Conservation (phyloP, 2,113 vertebrate genomes). For the Fulica atra region DNA sequence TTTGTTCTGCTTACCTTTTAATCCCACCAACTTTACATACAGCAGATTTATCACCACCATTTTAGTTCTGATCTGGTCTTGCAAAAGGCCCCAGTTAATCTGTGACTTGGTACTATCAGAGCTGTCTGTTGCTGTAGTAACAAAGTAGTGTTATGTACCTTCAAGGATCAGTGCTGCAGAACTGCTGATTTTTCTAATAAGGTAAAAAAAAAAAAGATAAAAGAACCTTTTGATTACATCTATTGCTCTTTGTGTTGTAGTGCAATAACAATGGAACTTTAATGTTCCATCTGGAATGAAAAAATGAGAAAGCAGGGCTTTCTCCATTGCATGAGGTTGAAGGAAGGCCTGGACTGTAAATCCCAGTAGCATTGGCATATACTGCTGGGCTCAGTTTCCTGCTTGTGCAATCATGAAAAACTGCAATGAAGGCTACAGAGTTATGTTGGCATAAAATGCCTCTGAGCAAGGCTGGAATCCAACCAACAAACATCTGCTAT, state of each 20-base stretch:
- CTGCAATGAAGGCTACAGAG: background rate
- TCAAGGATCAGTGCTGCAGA: background rate
- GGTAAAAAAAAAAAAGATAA: background rate
- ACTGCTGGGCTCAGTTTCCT: background rate
- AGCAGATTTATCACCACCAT: background rate
- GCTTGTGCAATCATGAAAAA: background rate
- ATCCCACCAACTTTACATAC: background rate
- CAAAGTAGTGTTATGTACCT: background rate
- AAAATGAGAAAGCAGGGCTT: background rate
- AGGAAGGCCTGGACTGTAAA: slow-evolving; percentile 1
- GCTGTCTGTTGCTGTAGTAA: slow-evolving; percentile 45
- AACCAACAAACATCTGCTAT: background rate
- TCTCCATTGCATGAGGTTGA: background rate
- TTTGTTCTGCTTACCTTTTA: background rate
- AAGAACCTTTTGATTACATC: slow-evolving; percentile 5
- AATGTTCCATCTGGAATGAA: background rate
- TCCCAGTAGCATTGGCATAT: background rate
- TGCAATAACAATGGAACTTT: background rate
- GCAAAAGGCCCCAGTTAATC: background rate
- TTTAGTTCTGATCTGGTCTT: background rate
- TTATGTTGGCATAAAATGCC: background rate
- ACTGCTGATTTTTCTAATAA: slow-evolving; percentile 36
- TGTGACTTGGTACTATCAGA: background rate
- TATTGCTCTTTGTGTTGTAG: background rate
- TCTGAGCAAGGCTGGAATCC: background rate